Conservation (phyloP, 2,888 invertebrate genomes). For the Brassicogethes aeneus region DNA sequence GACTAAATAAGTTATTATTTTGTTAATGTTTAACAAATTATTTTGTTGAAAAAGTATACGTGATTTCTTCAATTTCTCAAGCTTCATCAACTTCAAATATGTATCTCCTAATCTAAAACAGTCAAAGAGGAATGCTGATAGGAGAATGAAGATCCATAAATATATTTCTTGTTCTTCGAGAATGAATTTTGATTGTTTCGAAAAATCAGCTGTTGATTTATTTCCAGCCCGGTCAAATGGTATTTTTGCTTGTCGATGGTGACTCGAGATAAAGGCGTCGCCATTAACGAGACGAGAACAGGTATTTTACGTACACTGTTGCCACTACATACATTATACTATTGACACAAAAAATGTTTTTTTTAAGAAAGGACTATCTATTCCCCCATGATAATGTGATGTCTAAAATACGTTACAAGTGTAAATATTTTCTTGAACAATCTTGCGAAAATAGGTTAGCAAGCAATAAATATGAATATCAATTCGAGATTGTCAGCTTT, state of each 20-base stretch:
- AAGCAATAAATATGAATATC: slow-evolving; percentile 1
- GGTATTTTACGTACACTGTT: slow-evolving; percentile 1
- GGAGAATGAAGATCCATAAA: neutral
- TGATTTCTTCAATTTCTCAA: too few relatives aligned
- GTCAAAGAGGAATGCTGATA: neutral
- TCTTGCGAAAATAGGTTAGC: neutral
- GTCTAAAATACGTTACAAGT: neutral
- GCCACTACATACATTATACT: too few relatives aligned
- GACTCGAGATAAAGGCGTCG: slow-evolving; percentile 18
- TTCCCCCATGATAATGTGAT: too few relatives aligned
- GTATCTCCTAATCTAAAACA: too few relatives aligned
- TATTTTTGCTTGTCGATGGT: slow-evolving; percentile 17
- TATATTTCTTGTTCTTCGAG: neutral
- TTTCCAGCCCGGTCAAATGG: slow-evolving; percentile 4
- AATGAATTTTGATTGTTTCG: slow-evolving; percentile 8
- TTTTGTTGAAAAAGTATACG: too few relatives aligned
- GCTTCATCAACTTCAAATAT: too few relatives aligned
- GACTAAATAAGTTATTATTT: too few relatives aligned
- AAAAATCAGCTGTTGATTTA: slow-evolving; percentile 11
- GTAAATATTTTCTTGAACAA: neutral
- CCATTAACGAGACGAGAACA: slow-evolving; percentile 19
- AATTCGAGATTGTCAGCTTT: slow-evolving; percentile 14
- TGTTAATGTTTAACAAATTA: too few relatives aligned
- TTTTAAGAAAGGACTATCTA: too few relatives aligned
- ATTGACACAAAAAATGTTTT: too few relatives aligned